Percentiles rank a stretch among this genome's conserved stretches.
Conservation (phyloP, 2,797 vertebrate genomes). For the Thripadectes ignobilis region DNA sequence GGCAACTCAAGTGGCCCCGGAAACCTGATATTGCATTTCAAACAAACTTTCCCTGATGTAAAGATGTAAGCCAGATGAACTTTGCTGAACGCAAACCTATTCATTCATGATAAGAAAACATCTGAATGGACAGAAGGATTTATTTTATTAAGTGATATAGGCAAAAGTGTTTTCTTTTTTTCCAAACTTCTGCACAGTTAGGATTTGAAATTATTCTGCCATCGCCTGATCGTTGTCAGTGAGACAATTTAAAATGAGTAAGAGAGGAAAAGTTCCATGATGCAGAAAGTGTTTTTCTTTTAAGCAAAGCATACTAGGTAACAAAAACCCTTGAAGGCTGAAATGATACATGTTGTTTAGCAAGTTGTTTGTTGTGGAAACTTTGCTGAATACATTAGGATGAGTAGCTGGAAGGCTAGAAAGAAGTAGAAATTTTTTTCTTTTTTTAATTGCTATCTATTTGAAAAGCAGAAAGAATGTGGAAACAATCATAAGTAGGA, state of each 20-base stretch:
- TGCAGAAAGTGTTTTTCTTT: conserved; percentile 1
- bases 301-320: not conserved
- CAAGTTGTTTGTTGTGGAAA: not conserved
- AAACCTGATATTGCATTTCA: not conserved
- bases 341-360: not conserved
- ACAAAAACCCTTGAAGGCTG: not conserved
- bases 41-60: not conserved
- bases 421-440: not conserved
- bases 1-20: not conserved
- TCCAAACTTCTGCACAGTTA: not conserved
- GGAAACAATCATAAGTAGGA: not conserved
- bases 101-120: not conserved
- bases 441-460: not conserved
- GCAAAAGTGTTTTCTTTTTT: not conserved
- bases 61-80: not conserved
- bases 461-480: not conserved
- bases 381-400: not conserved
- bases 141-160: conserved; percentile 1
- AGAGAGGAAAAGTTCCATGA: not conserved
- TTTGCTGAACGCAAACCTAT: not conserved
- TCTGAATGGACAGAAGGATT: not conserved
- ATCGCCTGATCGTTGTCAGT: not conserved
- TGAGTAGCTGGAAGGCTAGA: not conserved
- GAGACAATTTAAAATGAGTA: not conserved
- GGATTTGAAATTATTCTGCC: conserved; percentile 3